Evolutionary conservation across 2,113 vertebrate genomes (phyloP).

Genomic region (Salvelinus sp.): DNA sequence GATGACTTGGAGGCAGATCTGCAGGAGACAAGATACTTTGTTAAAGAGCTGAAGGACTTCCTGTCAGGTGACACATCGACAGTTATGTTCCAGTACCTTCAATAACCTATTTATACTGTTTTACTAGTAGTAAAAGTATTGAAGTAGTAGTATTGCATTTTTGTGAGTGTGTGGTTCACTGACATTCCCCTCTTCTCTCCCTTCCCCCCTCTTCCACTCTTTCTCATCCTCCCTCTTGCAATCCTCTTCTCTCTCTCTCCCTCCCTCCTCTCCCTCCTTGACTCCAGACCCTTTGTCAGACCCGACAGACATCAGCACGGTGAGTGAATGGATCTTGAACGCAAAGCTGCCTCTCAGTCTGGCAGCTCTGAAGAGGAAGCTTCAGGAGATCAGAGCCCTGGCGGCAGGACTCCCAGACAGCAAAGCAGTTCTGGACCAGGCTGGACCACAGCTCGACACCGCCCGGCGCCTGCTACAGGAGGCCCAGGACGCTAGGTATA

Average conservation of each 20-base stretch:
- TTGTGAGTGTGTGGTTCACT: neutral
- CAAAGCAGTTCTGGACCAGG: conserved; percentile 75
- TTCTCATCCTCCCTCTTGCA: conserved; percentile 4
- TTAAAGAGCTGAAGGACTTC: conserved; percentile 82
- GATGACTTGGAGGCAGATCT: conserved; percentile 78
- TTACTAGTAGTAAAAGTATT: neutral
- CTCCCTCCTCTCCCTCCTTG: neutral
- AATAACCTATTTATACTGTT: neutral
- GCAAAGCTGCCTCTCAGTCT: conserved; percentile 80
- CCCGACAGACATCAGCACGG: conserved; percentile 76
- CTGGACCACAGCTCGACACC: conserved; percentile 75
- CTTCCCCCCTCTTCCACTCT: neutral
- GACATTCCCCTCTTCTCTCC: neutral
- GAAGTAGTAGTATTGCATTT: too few relatives aligned
- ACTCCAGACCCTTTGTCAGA: conserved; percentile 78
- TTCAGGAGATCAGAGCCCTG: conserved; percentile 81
- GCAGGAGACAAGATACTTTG: conserved; percentile 66
- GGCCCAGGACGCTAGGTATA: conserved; percentile 83
- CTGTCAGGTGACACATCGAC: conserved; percentile 76
- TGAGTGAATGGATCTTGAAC: conserved; percentile 85
- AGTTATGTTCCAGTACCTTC: too few relatives aligned
- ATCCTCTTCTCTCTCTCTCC: neutral
- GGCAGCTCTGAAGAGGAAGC: conserved; percentile 72
- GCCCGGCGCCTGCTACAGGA: conserved; percentile 81
- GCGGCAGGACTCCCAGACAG: conserved; percentile 79